Base-by-base conservation (phyloP, 2,888 invertebrate species). In the Cantharis nigra region DNA sequence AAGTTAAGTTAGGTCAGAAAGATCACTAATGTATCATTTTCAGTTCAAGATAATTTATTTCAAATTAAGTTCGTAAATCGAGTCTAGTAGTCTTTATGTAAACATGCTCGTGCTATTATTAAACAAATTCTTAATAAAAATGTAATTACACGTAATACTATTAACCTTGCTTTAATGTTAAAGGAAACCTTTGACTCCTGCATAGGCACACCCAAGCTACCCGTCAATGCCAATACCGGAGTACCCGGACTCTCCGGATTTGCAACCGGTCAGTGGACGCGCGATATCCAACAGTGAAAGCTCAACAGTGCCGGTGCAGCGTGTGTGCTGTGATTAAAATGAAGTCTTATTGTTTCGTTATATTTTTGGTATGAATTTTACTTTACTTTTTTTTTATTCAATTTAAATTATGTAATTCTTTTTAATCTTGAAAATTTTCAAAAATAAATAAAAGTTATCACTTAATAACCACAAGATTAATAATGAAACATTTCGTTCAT, bases 231-330 rank as follows among this genome's bases (percentile, higher is more conserved):
- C 74, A 70, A 63, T 76, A 65, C 79, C 76, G 78, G 79, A 80
- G 74, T 73, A 69, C 79, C 78, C 74, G 76, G 76, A 72, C 76
- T 33, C 33, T 76, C 75, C 72, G 76, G 78, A 78, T 78, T 80
- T 70, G 78, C 76, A 76, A 76, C 70, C 72, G 78, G 78, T 80
- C 79, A 80, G 79, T 76, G 79, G 74, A 76, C 78, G 79, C 76
- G 74, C 71, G 74, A 74, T 80, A 80, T 72, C 76, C 77, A 76
- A 64, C 74, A 76, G 80, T 78, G 80, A 76, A 78, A 80, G 77
- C 78, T 63, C 74, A 74, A 76, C 76, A 73, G 80, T 80, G 78
- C 69, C 72, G 78, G 80, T 80, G 80, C 78, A 80, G 74, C 74
- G 77, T 74, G 71, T 77, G 74, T 74, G 77, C 77, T 74, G 77